Evolutionary conservation across 53 echinoderm and acorn worm genomes (phyloP), one percentile per base, ranked within the genome.

Genomic region (Paracentrotus lividus): DNA sequence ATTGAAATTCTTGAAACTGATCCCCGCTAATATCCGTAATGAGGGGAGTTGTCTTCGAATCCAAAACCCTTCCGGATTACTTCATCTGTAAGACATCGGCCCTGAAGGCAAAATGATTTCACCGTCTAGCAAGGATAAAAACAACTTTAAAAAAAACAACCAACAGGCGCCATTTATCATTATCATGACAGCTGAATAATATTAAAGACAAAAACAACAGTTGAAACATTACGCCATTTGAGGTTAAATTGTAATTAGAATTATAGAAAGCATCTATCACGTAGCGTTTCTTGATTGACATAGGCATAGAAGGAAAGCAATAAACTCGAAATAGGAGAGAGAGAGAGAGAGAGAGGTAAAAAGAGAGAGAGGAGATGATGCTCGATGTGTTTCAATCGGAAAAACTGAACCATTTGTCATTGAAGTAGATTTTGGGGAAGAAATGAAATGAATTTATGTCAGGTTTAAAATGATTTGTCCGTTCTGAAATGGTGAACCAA

Each of bases 401-500:
- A 43, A 26, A 26, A 2, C n/a, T 21, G 42, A 4, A 3, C 42
- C 38, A 45, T 9, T 44, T 26, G n/a, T 81, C n/a, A 81, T 49
- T 9, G 8, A 8, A 12, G 21, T 9, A 47, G 23, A 5, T 45
- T 26, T 34, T 24, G 47, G 2, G 33, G n/a, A 81, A 45, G 47
- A 81, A 47, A n/a, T 40, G 10, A 72, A 13, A 45, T 45, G 81
- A 47, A 23, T 81, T 47, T 44, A 4, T 45, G 10, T 47, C 23
- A 26, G 27, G 24, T 33, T 9, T n/a, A 81, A 81, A 47, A 86
- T 34, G 15, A 85, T 49, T 85, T 85, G 8, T 29, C 12, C 36
- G 23, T 34, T 56, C 6, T 86, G 86, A 54, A 86, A 56, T 86
- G 86, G 2, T 86, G 86, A 86, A 86, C 86, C 56, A 86, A 56